phyloP scores from a whole-genome alignment of 2,113 vertebrate genomes.

The Cyanistes caeruleus region DNA sequence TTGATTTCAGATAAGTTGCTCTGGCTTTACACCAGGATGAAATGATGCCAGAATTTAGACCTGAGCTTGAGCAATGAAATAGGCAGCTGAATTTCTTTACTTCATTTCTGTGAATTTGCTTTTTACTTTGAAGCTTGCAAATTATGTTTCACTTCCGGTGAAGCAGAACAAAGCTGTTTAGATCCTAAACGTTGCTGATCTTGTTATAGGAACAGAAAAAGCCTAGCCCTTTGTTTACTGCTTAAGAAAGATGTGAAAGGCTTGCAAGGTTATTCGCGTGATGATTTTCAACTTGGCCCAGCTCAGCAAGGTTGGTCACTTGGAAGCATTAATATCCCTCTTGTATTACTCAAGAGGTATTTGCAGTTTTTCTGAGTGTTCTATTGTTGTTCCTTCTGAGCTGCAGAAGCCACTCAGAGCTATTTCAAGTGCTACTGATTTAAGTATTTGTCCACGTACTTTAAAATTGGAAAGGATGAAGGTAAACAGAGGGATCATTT shows the following conservation, averaged over 20 bases:
- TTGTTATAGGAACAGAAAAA: not conserved
- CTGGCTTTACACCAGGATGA: not conserved
- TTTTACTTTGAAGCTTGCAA: not conserved
- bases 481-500: not conserved
- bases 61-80: not conserved
- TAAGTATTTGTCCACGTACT: not conserved
- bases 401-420: not conserved
- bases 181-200: not conserved
- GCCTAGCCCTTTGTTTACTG: not conserved
- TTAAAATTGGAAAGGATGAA: not conserved
- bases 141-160: not conserved
- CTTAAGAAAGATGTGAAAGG: not conserved
- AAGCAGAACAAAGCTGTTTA: not conserved
- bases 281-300: not conserved
- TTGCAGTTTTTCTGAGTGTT: not conserved
- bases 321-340: not conserved
- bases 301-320: not conserved
- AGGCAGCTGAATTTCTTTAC: not conserved
- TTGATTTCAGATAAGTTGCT: not conserved
- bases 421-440: slow-evolving; percentile 16
- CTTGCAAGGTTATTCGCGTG: fast-evolving
- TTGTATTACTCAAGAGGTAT: not conserved
- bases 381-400: not conserved
- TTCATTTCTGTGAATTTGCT: not conserved
- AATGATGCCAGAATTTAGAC: not conserved